Base-by-base conservation (phyloP, 2,888 invertebrate species). In the Hypsopygia costalis region DNA sequence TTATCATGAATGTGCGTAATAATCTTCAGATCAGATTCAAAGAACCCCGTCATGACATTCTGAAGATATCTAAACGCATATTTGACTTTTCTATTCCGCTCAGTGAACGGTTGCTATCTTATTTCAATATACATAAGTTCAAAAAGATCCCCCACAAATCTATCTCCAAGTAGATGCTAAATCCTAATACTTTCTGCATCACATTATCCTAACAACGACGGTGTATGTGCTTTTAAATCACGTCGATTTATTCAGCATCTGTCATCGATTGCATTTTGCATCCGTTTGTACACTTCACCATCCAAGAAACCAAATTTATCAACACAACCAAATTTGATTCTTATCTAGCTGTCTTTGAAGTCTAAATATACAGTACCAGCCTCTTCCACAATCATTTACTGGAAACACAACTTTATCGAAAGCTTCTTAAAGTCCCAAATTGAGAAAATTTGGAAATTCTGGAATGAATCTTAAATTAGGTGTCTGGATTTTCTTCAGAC, bases 201-300 rank as follows among this genome's bases (percentile, higher is more conserved):
- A 3, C 25, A 25, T 25, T 25, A 25, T 6, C 25, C 25, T 25
- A 25, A 25, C 25, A 25, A 25, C 25, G 25, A 6, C 25, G 25
- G 5, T 6, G 25, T 8, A 25, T 6, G 25, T 8, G 6, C 25
- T 4, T 25, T 25, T 16, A 22, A 40, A 30, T 31, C 30, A 25
- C 25, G 28, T 40, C 35, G 21, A 37, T 37, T 32, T 27, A 10
- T 36, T 44, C 41, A 31, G 25, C 32, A 40, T 42, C 47, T 34
- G 38, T 44, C 47, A 44, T 40, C 47, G 42, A 30, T 11, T 41
- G 43, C 43, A 43, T 31, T 46, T 41, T 40, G 41, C 41, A 44
- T 39, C 39, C 41, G 34, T 36, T 43, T 41, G 25, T 25, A 8
- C 25, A 25, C 25, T 25, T 25, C 25, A 25, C 36, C 31, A 31